These are phyloP conservation scores for Phoenoteleia sp. DNA, from an alignment of 2,888 invertebrate genomes.

Conservation along the genomic window DNA sequence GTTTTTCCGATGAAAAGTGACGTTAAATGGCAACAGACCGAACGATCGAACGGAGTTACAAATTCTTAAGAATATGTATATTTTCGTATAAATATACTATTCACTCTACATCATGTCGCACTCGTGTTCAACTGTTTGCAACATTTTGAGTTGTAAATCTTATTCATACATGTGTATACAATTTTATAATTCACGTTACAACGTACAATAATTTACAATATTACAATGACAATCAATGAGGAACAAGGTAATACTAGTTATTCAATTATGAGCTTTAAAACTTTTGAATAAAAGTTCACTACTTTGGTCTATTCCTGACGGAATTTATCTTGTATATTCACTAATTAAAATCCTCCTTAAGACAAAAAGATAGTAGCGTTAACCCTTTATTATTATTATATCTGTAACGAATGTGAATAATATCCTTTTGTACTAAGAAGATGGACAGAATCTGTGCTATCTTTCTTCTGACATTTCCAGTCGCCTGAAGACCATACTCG, in stretches of 20 bases:
- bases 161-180: not conserved
- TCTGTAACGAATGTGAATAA: conserved; percentile 7
- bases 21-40: not conserved
- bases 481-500: too few species aligned
- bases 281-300: conserved; percentile 41
- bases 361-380: conserved; percentile 36
- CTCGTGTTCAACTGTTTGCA: not conserved
- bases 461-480: conserved; percentile 29
- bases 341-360: conserved; percentile 36
- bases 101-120: not conserved
- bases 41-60: not conserved
- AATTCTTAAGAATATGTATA: not conserved
- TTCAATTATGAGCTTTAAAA: not conserved
- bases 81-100: not conserved
- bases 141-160: not conserved
- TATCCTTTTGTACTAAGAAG: conserved; percentile 13
- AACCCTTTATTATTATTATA: conserved; percentile 28
- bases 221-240: conserved; percentile 22
- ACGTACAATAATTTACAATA: conserved; percentile 26
- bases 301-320: conserved; percentile 37
- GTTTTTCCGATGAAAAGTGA: not conserved
- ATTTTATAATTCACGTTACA: not conserved
- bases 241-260: conserved; percentile 49
- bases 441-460: conserved; percentile 13
- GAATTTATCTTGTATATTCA: conserved; percentile 20